Conservation (phyloP, 2,888 invertebrate genomes). For the Diarsia rubi region DNA sequence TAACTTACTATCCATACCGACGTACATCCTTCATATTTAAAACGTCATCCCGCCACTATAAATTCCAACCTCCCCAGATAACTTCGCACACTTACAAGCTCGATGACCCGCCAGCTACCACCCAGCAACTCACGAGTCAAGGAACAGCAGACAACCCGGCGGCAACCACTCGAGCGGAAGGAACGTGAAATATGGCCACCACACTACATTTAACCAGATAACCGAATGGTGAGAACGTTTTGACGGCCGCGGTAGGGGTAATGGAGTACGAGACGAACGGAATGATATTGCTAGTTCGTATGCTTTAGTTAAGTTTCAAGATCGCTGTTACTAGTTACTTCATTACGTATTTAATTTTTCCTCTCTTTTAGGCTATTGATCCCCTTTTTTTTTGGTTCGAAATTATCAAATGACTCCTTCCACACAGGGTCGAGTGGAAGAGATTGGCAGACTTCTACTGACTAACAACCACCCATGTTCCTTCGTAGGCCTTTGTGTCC, state of each 20-base stretch:
- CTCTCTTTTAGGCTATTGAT: too few species aligned
- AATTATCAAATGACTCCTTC: too few species aligned
- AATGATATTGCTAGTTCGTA: conserved; percentile 23
- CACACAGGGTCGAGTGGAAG: too few species aligned
- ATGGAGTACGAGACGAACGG: conserved; percentile 37
- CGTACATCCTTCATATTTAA: too few species aligned
- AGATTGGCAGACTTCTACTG: too few species aligned
- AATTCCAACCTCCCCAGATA: conserved; percentile 5
- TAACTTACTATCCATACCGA: too few species aligned
- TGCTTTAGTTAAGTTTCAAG: conserved; percentile 4
- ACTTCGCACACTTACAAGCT: conserved; percentile 49
- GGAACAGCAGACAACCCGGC: conserved; percentile 54
- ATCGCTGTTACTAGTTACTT: background rate
- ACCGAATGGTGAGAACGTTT: conserved; percentile 68
- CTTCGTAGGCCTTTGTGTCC: too few species aligned
- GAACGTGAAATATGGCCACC: conserved; percentile 72
- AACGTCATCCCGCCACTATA: background rate
- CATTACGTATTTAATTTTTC: too few species aligned
- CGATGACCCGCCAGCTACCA: conserved; percentile 44
- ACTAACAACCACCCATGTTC: too few species aligned
- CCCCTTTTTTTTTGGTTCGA: too few species aligned
- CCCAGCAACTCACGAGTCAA: conserved; percentile 56
- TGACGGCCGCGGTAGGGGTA: conserved; percentile 65
- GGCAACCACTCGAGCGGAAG: conserved; percentile 70
- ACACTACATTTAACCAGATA: conserved; percentile 72